Base-by-base conservation (phyloP, 2,888 invertebrate genomes). In the Frankliniella intonsa region DNA sequence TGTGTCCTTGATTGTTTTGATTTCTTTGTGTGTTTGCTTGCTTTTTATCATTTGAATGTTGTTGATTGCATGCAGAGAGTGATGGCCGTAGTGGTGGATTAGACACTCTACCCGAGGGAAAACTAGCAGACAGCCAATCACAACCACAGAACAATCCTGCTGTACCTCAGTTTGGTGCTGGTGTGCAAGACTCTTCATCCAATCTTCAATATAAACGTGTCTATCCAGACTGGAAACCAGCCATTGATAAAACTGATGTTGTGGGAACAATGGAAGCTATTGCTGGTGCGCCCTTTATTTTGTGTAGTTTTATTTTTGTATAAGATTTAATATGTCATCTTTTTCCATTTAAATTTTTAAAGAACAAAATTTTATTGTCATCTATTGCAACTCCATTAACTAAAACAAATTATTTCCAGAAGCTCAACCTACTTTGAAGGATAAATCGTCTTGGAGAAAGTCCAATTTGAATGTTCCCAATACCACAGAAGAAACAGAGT, bases 251-350 rank as follows among this genome's bases (percentile, higher is more conserved):
- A 87, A 92, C 93, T 8, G 96, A 95, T 88, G 94, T 96, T 62
- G 94, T 95, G 85, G 91, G 93, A 84, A 93, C 95, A 80, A 93
- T 96, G 90, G 95, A 96, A 89, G 93, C 95, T 65, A 94, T 96
- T 82, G 95, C 95, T 90, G 95, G 95, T 94, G 88, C 83, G 82
- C n/a, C 50, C 81, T 49, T 25, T 51, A 65, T 19, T 50, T 69
- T 81, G 8, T 81, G 69, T 80, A 82, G 79, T 69, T 80, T 83
- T 80, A 87, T 38, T 38, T 38, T 38, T 38, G 38, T 38, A 38
- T 38, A 5, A 38, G 5, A 38, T 38, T 38, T 38, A 38, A 38
- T n/a, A n/a, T 38, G 38, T 38, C 38, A 3, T 2, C 38, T 38
- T 38, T 5, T 38, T 38, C 38, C 2, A 38, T 38, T 38, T 38